Base-by-base conservation (phyloP, 2,113 vertebrate genomes). In the Phocoena phocoena region DNA sequence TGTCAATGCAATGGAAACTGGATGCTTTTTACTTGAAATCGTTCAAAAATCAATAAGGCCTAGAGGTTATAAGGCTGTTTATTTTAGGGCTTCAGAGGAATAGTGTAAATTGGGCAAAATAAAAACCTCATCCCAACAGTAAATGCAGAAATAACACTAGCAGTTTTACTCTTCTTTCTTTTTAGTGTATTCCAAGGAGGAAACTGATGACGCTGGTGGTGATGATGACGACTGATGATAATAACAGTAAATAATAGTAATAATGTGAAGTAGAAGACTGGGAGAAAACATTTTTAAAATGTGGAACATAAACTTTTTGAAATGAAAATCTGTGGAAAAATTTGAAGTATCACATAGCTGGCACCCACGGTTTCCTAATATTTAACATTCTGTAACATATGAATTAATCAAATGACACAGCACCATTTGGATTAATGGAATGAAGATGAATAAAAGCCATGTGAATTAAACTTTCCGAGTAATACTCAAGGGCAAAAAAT, bases 11-110 rank as follows among this genome's bases (percentile, higher is more conserved):
- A 50, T 71, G 86, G 74, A 95, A 98, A 98, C 74, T 47, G 97
- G 96, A 97, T 97, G 93, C 93, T 93, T 98, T 97, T 95, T 96
- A 97, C 98, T 97, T n/a, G 6, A 98, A 98, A 98, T 98, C 67
- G 98, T 97, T 98, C 73, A 88, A 98, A 98, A 98, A 98, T 98
- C 98, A 98, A 98, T 98, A 97, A 90, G 73, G 21, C 95, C 60
- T 89, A n/a, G 3, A 95, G 95, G 97, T 95, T 93, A 86, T 92
- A 97, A 80, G 68, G 68, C 97, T 98, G 98, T 90, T 98, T 98
- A 98, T 98, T 97, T 98, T 96, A 98, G 96, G 92, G 68, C 73
- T 98, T 98, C 92, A 97, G 91, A 97, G 83, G 93, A 92, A 96
- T 90, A 7, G 6, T 83, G 12, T 71, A 71, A 93, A 94, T 96